Percentiles rank a stretch among this genome's conserved stretches.
These are phyloP conservation scores for Cinara cedri DNA, from an alignment of 2,888 invertebrate species.

Conservation along the genomic window DNA sequence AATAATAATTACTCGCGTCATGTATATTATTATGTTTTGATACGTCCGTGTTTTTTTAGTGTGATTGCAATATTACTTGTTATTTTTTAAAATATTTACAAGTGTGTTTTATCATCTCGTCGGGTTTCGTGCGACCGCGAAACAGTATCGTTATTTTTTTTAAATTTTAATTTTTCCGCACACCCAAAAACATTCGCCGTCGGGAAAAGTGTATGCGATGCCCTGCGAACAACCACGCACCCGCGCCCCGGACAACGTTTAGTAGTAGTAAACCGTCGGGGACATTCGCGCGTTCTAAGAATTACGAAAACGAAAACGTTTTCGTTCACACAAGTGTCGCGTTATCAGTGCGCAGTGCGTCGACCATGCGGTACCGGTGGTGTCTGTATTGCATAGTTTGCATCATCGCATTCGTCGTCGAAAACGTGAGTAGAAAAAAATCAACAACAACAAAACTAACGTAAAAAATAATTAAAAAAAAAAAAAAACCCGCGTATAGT, in stretches of 20 bases:
- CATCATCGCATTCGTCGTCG: conserved; percentile 38
- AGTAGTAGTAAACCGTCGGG: not conserved
- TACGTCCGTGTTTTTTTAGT: too few relatives aligned
- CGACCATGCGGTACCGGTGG: conserved; percentile 56
- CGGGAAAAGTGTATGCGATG: conserved; percentile 37
- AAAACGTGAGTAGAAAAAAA: conserved; percentile 48
- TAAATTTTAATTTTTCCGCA: not conserved
- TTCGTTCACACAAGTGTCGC: conserved; percentile 16
- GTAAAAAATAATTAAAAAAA: not conserved
- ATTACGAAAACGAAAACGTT: conserved; percentile 25
- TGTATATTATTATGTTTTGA: too few relatives aligned
- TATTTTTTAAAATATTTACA: too few relatives aligned
- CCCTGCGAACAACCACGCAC: conserved; percentile 12
- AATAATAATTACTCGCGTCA: too few relatives aligned
- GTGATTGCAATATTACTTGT: too few relatives aligned
- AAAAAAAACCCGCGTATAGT: not conserved
- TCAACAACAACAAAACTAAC: too few relatives aligned
- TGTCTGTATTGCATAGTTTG: conserved; percentile 49
- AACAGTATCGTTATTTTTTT: too few relatives aligned
- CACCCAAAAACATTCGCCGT: not conserved
- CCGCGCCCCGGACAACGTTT: conserved; percentile 9
- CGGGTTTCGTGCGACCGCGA: too few relatives aligned
- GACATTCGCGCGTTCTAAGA: conserved; percentile 26
- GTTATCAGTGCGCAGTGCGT: conserved; percentile 43
- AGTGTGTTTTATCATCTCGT: too few relatives aligned